A percentile compares a stretch with the other conserved stretches of the same genome.
Conservation (phyloP, 2,113 vertebrate species). For the Asarcornis scutulata region DNA sequence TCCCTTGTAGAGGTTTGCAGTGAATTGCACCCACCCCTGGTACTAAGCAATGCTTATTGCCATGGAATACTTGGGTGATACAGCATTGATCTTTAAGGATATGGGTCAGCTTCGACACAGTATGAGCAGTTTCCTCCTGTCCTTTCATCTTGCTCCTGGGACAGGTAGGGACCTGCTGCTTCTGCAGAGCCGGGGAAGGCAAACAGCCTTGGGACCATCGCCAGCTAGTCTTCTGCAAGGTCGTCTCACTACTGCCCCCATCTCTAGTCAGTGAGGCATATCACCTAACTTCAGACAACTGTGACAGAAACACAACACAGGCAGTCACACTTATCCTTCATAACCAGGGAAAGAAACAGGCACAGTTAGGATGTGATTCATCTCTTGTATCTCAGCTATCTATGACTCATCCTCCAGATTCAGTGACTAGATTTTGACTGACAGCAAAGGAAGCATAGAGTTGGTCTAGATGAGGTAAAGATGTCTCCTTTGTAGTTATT, state of each 20-base stretch:
- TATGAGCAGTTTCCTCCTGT: background rate
- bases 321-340: background rate
- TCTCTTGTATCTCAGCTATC: background rate
- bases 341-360: background rate
- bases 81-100: background rate
- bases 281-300: background rate
- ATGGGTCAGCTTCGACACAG: background rate
- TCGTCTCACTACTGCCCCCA: background rate
- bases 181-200: background rate
- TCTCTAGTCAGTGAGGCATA: background rate
- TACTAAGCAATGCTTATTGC: background rate
- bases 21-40: background rate
- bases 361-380: background rate
- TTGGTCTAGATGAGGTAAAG: background rate
- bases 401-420: background rate
- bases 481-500: background rate
- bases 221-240: background rate
- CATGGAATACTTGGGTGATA: background rate
- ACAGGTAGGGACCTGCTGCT: background rate
- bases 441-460: fast-evolving
- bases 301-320: background rate
- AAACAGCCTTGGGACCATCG: background rate
- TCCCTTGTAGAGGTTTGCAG: background rate
- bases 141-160: background rate
- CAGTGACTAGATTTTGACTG: background rate